Evolutionary conservation across 1,140 invertebrate species (phyloP), one percentile per base, ranked within the genome.

Genomic region (Zaprionus camerounensis): DNA sequence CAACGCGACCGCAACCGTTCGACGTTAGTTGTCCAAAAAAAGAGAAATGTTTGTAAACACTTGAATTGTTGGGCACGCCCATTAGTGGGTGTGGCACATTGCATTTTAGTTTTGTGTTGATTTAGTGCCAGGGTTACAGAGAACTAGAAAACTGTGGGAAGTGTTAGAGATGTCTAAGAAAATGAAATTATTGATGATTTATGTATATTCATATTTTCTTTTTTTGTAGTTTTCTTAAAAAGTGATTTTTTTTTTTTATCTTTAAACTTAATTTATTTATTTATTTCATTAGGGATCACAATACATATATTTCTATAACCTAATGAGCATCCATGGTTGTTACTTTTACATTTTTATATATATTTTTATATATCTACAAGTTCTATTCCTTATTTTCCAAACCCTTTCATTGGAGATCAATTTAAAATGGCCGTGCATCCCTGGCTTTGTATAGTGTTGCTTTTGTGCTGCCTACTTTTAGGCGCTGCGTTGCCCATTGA

Each of bases 1-100:
- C 64, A 41, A 53, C 55, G 76, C 61, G 61, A 87, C 63, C 66
- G 83, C 74, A 85, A 13, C 2, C 31, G 70, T 66, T 71, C 20
- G 59, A 41, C 51, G 49, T 63, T 63, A 41, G 69, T 71, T 58
- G 53, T 12, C 24, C 15, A 31, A 69, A 69, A 69, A 67, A 59
- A 24, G 6, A 44, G 58, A 41, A 41, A 36, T 61, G 12, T 38
- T 38, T 49, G 28, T 22, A 70, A 63, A 70, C 58, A 57, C 56
- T 56, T 74, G 12, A 74, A 44, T 34, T 69, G 38, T 24, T 26
- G 26, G 20, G 22, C 38, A 28, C 17, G 69, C 1, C 13, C 36
- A 59, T 24, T 12, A 20, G 17, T n/a, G 34, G 63, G 64, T 55
- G 56, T 67, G 64, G 56, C 57, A 41, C 20, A 61, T 34, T 73